Evolutionary conservation across 2,888 invertebrate genomes (phyloP).

Genomic region (Cheilosia variabilis): DNA sequence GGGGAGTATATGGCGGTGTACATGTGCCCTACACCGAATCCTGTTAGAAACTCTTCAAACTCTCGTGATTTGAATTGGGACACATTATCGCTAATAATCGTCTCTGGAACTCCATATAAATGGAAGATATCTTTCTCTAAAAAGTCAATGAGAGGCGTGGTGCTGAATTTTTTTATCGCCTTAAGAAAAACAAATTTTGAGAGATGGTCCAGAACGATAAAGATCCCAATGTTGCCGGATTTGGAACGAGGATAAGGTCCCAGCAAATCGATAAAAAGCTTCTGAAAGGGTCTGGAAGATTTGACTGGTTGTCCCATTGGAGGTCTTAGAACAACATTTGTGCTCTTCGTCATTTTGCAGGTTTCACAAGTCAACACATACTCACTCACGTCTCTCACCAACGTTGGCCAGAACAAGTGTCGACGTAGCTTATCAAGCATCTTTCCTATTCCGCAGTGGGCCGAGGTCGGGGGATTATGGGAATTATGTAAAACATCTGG

Average conservation of each 20-base stretch:
- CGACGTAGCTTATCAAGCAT: not conserved
- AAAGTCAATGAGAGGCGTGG: constrained; percentile 21
- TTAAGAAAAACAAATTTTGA: constrained; percentile 50
- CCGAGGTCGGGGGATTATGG: not conserved
- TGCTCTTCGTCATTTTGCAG: constrained; percentile 30
- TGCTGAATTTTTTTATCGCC: constrained; percentile 40
- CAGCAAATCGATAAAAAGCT: constrained; percentile 36
- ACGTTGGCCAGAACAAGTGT: not conserved
- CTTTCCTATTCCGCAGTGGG: not conserved
- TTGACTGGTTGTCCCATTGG: constrained; percentile 47
- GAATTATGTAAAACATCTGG: not conserved
- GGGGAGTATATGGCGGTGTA: constrained; percentile 60
- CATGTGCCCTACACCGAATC: constrained; percentile 38
- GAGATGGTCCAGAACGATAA: constrained; percentile 46
- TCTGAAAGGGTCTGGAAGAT: constrained; percentile 42
- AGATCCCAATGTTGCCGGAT: constrained; percentile 26
- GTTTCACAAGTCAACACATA: constrained; percentile 6
- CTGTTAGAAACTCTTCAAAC: constrained; percentile 43
- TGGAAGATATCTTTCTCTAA: constrained; percentile 49
- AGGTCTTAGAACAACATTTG: constrained; percentile 37
- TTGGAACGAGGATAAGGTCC: constrained; percentile 44
- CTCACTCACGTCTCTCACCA: no score
- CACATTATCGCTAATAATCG: constrained; percentile 54
- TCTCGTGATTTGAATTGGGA: constrained; percentile 55
- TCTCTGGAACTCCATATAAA: constrained; percentile 63